A percentile compares a stretch with the other conserved stretches of the same genome.
Conservation (phyloP, 2,113 vertebrate species). For the Chaenocephalus aceratus region DNA sequence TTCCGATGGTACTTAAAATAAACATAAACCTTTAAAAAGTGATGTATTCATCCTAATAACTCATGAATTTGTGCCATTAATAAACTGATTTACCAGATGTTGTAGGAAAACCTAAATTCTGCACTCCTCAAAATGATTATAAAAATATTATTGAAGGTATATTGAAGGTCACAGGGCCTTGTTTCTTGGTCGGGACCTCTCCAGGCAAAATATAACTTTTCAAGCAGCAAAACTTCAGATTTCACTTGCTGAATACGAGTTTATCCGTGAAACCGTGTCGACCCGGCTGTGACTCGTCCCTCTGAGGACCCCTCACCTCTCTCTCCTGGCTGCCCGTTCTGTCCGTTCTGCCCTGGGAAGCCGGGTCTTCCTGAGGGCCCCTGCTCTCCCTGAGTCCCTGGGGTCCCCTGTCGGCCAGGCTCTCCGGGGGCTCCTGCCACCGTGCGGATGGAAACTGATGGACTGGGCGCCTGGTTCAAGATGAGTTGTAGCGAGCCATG, state of each 20-base stretch:
- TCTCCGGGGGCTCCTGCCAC: constrained; percentile 93
- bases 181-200: neutral
- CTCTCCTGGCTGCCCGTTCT: constrained; percentile 91
- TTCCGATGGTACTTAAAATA: too few species aligned
- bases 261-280: neutral
- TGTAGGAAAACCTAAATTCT: too few species aligned
- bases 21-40: too few species aligned
- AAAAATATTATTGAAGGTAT: too few species aligned
- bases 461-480: constrained; percentile 93
- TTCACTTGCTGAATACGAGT: neutral
- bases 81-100: too few species aligned
- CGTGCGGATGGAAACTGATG: constrained; percentile 88
- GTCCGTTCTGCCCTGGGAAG: constrained; percentile 92
- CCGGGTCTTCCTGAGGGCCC: constrained; percentile 92
- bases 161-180: neutral
- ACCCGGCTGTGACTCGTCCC: neutral
- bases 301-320: constrained; percentile 50
- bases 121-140: too few species aligned
- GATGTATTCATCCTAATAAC: too few species aligned
- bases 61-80: too few species aligned
- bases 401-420: constrained; percentile 88
- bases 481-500: constrained; percentile 93
- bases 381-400: constrained; percentile 92
- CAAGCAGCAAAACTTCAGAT: neutral
- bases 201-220: neutral